Base-by-base conservation (phyloP, 1,140 invertebrate genomes). In the Bombus difficillimus region DNA sequence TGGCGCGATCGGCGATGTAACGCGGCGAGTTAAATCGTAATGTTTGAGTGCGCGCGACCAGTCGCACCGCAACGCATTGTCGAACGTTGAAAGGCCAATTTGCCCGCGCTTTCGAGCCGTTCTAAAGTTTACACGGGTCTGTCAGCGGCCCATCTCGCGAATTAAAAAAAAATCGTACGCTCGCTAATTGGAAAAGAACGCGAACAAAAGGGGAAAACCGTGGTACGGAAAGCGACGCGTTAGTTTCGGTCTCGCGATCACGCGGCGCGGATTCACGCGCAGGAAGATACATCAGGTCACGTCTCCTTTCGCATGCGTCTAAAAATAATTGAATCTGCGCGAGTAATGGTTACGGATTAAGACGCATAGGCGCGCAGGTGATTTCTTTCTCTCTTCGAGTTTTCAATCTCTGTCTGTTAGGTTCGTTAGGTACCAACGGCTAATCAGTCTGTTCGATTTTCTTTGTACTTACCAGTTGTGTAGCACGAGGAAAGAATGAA, bases 111-210 rank as follows among this genome's bases (percentile, higher is more conserved):
- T 47, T 43, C 71, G 34, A 34, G 59, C 22, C 9, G 25, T 32
- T 53, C 28, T 22, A 25, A 59, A 37, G 81, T 47, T 41, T 22
- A 22, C 69, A 37, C 12, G 32, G 22, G 22, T 34, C 34, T 64
- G 43, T 64, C 39, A 41, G n/a, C 41, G 22, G 0, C 72, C 8
- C n/a, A 62, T 59, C 10, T 34, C 9, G 41, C 41, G 57, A 64
- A 47, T 47, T 41, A 43, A 82, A 82, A 57, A 34, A 22, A 37
- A 12, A 22, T 72, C 47, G 76, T 69, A 43, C 47, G 66, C 41
- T 22, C n/a, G 53, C 39, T 80, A 71, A 80, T 85, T 80, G 76
- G 41, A 43, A 59, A 80, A 72, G 66, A 64, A 79, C 37, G 39
- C 9, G 47, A n/a, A 43, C 25, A 25, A 57, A 71, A 12, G 39